Conservation (phyloP, 2,888 invertebrate species). For the Ectemnius continuus region DNA sequence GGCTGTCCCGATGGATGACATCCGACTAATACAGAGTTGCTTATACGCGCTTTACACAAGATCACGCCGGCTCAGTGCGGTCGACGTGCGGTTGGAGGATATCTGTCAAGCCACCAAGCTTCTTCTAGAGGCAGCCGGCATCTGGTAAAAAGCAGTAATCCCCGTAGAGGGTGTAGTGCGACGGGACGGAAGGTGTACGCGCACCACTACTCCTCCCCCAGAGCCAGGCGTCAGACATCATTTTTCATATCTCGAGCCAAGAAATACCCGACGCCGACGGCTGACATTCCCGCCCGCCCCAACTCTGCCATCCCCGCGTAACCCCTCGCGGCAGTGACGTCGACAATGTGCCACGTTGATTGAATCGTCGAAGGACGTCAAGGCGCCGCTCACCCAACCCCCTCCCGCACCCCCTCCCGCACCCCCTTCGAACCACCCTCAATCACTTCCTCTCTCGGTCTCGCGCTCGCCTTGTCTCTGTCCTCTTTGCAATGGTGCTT, state of each 20-base stretch:
- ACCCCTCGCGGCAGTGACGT: slow-evolving; percentile 33
- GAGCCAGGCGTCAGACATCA: slow-evolving; percentile 59
- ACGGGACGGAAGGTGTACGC: slow-evolving; percentile 5
- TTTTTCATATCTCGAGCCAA: slow-evolving; percentile 65
- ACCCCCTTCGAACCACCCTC: slow-evolving; percentile 2
- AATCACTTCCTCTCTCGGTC: slow-evolving; percentile 9
- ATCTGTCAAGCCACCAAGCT: slow-evolving; percentile 51
- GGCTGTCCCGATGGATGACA: slow-evolving; percentile 38
- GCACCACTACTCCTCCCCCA: slow-evolving; percentile 20
- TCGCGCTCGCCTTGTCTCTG: slow-evolving; percentile 11
- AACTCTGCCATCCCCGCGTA: neutral
- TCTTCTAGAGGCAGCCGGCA: slow-evolving; percentile 5
- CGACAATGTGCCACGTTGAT: slow-evolving; percentile 69
- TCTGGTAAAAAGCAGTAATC: slow-evolving; percentile 54
- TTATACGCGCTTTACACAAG: slow-evolving; percentile 47
- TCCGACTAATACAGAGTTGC: slow-evolving; percentile 51
- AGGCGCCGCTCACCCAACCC: slow-evolving; percentile 30
- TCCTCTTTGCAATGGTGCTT: slow-evolving; percentile 4
- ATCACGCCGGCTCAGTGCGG: slow-evolving; percentile 38
- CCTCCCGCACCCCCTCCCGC: slow-evolving; percentile 11
- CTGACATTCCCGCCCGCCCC: slow-evolving; percentile 59
- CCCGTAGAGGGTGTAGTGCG: slow-evolving; percentile 38
- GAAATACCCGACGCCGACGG: slow-evolving; percentile 60
- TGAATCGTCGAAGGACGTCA: slow-evolving; percentile 67
- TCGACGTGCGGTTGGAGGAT: slow-evolving; percentile 44